Base-by-base conservation (phyloP, 1,140 invertebrate species). In the Campodea augens region DNA sequence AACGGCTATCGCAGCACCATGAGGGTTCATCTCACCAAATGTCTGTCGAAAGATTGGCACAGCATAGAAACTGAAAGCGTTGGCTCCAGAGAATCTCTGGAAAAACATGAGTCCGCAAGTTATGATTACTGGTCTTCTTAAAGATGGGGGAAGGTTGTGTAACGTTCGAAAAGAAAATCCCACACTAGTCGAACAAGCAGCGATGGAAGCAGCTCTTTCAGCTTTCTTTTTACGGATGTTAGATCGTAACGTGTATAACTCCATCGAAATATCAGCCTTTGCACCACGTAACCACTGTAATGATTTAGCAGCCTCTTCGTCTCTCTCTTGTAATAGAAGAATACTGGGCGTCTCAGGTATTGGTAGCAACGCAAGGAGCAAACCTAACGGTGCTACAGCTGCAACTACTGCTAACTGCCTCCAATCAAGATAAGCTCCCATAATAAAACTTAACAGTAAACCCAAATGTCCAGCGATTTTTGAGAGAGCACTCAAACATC, bases 381-480 rank as follows among this genome's bases (percentile, higher is more conserved):
- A 50, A 25, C 61, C 47, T 15, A 63, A 47, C 20, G 81, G 81
- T 10, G 78, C 79, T 19, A 75, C 65, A 1, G 80, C 75, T 1
- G 81, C 77, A 5, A 85, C 69, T 27, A 80, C 61, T 1, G 82
- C 81, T 19, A 84, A 68, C 54, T 83, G 75, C 44, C 80, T 63
- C 86, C 86, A 90, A 53, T 80, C 73, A 1, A 88, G 59, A 51
- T 77, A 78, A 1, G 81, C 75, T 38, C 87, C 88, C 1, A 84
- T 66, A 5, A 77, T 73, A 62, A 84, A 89, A 3, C 79, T 78
- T 23, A 82, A 69, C 3, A 90, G 64, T 37, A 89, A 77, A 12
- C 88, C 88, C 24, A 86, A 69, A 54, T 86, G 82, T n/a, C 80
- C 77, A 45, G 78, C 72, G 29, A 89, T 74, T 64, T 91, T 90